phyloP scores from a whole-genome alignment of 2,888 invertebrate species.

The Apamea sordens region DNA sequence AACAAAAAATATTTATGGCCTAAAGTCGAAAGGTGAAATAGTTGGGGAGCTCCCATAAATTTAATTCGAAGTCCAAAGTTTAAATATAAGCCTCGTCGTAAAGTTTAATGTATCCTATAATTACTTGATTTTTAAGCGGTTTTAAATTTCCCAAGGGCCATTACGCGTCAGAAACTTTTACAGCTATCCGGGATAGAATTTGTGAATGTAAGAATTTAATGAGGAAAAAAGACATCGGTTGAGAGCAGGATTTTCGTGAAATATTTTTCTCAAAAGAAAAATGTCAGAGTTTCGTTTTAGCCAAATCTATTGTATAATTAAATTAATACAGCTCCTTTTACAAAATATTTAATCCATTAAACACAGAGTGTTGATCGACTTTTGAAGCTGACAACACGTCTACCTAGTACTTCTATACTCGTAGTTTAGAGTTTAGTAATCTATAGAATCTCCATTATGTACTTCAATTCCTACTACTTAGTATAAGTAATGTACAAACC shows the following conservation, averaged over 20 bases:
- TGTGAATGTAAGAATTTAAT: constrained; percentile 53
- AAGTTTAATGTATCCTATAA: constrained; percentile 60
- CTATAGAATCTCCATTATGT: not conserved
- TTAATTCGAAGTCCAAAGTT: constrained; percentile 50
- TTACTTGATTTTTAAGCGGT: constrained; percentile 60
- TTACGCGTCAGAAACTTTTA: constrained; percentile 53
- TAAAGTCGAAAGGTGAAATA: constrained; percentile 47
- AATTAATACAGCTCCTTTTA: not conserved
- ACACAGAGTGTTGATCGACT: not conserved
- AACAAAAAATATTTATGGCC: constrained; percentile 37
- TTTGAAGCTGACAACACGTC: not conserved
- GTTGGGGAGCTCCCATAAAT: constrained; percentile 36
- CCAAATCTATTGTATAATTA: not conserved
- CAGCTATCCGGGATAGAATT: constrained; percentile 46
- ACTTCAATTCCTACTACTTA: no score
- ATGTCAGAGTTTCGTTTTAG: not conserved
- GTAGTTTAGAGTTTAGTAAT: not conserved
- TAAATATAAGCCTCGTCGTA: constrained; percentile 48
- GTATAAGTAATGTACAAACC: no score
- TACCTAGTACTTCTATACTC: not conserved
- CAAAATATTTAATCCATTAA: not conserved
- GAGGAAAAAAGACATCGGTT: constrained; percentile 45
- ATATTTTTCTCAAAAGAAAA: not conserved
- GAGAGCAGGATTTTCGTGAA: constrained; percentile 26
- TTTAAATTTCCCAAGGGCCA: constrained; percentile 56